phyloP scores from a whole-genome alignment of 2,888 invertebrate genomes.

The Volucella bombylans region DNA sequence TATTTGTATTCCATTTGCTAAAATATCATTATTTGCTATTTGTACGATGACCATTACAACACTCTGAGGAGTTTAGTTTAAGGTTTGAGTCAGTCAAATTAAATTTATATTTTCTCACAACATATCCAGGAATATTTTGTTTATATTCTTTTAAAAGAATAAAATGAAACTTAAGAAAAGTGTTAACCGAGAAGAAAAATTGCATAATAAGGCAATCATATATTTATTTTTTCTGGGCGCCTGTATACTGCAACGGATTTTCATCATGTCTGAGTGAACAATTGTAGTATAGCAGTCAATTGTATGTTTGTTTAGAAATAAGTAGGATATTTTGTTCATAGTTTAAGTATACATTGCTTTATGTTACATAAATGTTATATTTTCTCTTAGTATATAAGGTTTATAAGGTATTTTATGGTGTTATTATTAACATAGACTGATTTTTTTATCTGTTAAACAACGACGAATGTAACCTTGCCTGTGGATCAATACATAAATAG shows the following conservation, averaged over 20 bases:
- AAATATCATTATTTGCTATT: constrained; percentile 37
- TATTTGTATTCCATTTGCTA: neutral
- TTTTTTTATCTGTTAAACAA: constrained; percentile 60
- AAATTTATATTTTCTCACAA: too few species aligned
- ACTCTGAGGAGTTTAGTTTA: constrained; percentile 60
- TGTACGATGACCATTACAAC: constrained; percentile 2
- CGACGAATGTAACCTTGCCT: constrained; percentile 58
- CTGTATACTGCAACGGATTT: too few species aligned
- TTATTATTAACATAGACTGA: constrained; percentile 70
- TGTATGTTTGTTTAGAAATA: neutral
- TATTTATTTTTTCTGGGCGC: too few species aligned
- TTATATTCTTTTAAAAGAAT: too few species aligned
- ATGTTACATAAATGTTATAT: constrained; percentile 24
- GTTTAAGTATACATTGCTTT: constrained; percentile 34
- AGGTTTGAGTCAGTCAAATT: neutral
- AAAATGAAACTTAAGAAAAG: too few species aligned
- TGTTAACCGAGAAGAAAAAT: too few species aligned
- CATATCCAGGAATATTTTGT: too few species aligned
- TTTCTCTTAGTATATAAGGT: constrained; percentile 20
- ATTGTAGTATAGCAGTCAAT: constrained; percentile 22
- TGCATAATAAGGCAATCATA: too few species aligned
- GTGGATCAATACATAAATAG: neutral
- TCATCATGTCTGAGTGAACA: constrained; percentile 7
- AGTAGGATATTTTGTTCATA: constrained; percentile 33
- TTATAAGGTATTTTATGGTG: constrained; percentile 17